phyloP scores from a whole-genome alignment of 2,113 vertebrate genomes.

The Sorex fumeus region DNA sequence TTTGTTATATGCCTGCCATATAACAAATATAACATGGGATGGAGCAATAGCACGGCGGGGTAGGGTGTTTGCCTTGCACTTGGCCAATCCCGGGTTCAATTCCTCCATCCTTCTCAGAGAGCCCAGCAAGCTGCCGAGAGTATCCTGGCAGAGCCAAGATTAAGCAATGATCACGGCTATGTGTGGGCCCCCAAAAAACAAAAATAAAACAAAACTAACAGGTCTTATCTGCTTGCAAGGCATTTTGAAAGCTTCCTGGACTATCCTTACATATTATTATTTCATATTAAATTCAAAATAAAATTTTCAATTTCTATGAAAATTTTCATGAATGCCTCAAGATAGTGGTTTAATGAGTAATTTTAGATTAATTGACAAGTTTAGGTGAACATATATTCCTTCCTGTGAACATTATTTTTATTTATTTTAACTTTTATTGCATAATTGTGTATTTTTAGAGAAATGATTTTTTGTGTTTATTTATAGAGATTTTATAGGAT shows the following conservation, averaged over 20 bases:
- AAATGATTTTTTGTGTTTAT: no score
- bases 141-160: not conserved
- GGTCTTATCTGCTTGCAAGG: no score
- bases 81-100: no score
- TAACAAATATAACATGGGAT: no score
- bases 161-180: not conserved
- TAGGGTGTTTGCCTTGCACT: no score
- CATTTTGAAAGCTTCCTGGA: not conserved
- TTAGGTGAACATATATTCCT: not conserved
- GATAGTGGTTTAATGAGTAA: not conserved
- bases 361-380: not conserved
- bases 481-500: no score
- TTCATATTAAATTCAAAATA: not conserved
- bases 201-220: no score
- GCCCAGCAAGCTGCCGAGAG: no score
- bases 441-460: not conserved
- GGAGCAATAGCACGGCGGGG: no score
- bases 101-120: no score
- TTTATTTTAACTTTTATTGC: not conserved
- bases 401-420: not conserved
- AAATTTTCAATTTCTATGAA: not conserved
- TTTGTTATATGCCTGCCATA: no score
- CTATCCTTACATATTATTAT: not conserved
- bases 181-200: no score
- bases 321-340: not conserved